Percentiles rank a stretch among this genome's conserved stretches.
phyloP scores from a whole-genome alignment of 2,888 invertebrate species.

The Ischnura elegans region DNA sequence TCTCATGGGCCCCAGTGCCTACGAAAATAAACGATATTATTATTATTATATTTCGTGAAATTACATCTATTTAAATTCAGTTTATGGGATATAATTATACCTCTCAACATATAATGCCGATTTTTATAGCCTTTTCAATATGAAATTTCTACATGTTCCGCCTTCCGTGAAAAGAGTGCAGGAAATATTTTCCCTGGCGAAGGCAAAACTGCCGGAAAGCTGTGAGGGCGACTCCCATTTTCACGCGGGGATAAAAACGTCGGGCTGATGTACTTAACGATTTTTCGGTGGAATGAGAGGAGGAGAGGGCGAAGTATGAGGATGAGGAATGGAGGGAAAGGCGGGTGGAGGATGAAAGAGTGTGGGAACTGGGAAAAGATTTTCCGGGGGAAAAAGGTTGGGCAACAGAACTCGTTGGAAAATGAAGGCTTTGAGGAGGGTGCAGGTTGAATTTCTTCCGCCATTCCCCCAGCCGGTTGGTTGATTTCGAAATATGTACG shows the following conservation, averaged over 20 bases:
- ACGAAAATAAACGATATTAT: no score
- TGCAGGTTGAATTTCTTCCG: background rate
- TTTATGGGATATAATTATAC: no score
- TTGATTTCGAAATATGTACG: no score
- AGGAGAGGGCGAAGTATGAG: no score
- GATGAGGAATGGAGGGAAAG: background rate
- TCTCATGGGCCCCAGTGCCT: no score
- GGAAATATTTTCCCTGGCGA: background rate
- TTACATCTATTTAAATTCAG: no score
- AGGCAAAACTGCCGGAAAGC: background rate
- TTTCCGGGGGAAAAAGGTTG: background rate
- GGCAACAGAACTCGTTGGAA: background rate
- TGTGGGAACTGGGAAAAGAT: background rate
- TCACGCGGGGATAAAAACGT: slow-evolving; percentile 37
- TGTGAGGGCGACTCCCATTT: background rate
- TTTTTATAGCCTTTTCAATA: no score
- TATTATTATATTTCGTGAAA: no score
- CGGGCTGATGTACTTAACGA: slow-evolving; percentile 37
- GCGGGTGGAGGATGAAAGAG: background rate
- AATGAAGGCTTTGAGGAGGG: background rate
- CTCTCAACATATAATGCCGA: no score
- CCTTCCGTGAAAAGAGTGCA: no score
- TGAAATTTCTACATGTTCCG: no score
- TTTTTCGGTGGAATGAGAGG: slow-evolving; percentile 40
- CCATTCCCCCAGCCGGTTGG: background rate